Conservation (phyloP, 2,888 invertebrate species). For the Hirtodrosophila histrioides region DNA sequence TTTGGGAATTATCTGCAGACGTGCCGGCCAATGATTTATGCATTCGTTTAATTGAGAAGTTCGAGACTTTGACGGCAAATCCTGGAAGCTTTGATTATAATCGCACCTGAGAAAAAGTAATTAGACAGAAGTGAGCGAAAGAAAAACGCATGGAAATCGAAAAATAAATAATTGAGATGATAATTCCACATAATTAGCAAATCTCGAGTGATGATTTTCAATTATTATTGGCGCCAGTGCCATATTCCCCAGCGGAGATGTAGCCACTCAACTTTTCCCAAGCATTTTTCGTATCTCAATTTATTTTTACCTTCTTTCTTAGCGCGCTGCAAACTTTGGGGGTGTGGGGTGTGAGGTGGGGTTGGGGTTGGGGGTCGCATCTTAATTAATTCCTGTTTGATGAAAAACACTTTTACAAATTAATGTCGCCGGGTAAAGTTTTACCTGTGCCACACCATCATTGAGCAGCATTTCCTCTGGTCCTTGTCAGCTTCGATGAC, state of each 20-base stretch:
- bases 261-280: conserved; percentile 32
- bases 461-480: conserved; percentile 23
- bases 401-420: conserved; percentile 81
- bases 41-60: conserved; percentile 81
- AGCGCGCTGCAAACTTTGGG: conserved; percentile 36
- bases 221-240: conserved; percentile 59
- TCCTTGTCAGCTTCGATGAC: conserved; percentile 55
- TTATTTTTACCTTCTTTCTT: conserved; percentile 2
- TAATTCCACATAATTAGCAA: conserved; percentile 80
- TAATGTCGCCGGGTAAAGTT: conserved; percentile 69
- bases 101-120: conserved; percentile 76
- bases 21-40: conserved; percentile 75
- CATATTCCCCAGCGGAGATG: background rate
- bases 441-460: conserved; percentile 57
- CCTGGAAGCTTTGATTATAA: conserved; percentile 78
- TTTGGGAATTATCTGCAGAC: conserved; percentile 80
- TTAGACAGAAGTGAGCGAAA: conserved; percentile 54
- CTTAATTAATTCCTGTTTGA: conserved; percentile 84
- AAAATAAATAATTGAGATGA: conserved; percentile 80
- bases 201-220: conserved; percentile 80
- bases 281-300: conserved; percentile 27
- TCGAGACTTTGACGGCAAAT: conserved; percentile 79
- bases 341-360: background rate
- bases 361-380: conserved; percentile 36
- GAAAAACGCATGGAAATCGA: conserved; percentile 64